Base-by-base conservation (phyloP, 2,113 vertebrate genomes). In the Rafetus swinhoei region DNA sequence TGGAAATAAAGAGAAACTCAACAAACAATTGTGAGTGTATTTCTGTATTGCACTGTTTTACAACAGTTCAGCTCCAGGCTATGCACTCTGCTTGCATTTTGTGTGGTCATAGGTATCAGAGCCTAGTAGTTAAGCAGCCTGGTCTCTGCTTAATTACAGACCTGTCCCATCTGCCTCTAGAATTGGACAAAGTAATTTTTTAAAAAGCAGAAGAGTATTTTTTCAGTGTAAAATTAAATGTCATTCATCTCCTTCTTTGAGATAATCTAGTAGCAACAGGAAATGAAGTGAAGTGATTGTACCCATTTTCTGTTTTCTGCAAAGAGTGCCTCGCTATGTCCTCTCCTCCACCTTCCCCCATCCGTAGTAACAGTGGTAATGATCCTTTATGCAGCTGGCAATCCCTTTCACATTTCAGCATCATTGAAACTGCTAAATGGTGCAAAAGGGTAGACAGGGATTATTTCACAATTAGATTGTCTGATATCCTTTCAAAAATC, bases 391-490 rank as follows among this genome's bases (percentile, higher is more conserved):
- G 82, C 85, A 95, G 90, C 92, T 96, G 82, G 83, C 83, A 86
- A 82, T 95, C 86, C 91, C 94, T 94, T 96, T 94, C 88, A 62
- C 89, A 92, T 90, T 96, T 97, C 82, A 96, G 7, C 92, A 95
- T 96, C 92, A 95, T 84, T 92, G 87, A 85, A 95, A 88, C 76
- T 88, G 93, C 95, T 94, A 85, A 95, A 96, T 94, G 65, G 29
- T 95, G 96, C 96, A 94, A 97, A 96, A 95, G 95, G 59, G 53
- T 90, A 97, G 86, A 85, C 83, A 89, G 74, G 82, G 88, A 96
- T 97, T 97, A 98, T 97, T 95, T 95, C 92, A 76, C 84, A 97
- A 88, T 94, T 95, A 94, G 62, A 39, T 96, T 82, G 96, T 97
- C 76, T 88, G 87, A 96, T 95, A 94, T 74, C 4, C 50, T 82